Evolutionary conservation across 2,888 invertebrate species (phyloP).

Genomic region (Phengaris alcon): DNA sequence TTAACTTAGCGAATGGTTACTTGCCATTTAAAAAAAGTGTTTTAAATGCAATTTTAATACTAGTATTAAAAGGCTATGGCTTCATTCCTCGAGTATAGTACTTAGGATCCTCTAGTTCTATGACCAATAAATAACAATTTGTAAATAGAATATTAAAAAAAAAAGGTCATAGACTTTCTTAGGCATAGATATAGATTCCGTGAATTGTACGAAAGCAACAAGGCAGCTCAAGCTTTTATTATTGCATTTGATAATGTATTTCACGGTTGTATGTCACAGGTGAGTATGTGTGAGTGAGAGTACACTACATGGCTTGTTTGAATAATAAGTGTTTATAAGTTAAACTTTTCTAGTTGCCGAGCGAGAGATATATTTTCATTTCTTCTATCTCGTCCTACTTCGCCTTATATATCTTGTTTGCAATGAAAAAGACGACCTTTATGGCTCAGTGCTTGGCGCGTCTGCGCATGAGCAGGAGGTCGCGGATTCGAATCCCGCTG

Average conservation of each 20-base stretch:
- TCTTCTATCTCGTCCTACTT: not conserved
- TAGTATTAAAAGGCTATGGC: constrained; percentile 44
- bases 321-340: not conserved
- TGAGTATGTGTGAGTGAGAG: not conserved
- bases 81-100: constrained; percentile 44
- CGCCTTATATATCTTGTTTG: not conserved
- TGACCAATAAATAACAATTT: constrained; percentile 21
- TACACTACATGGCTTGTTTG: no score
- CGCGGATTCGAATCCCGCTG: no score
- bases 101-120: constrained; percentile 38
- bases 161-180: constrained; percentile 5
- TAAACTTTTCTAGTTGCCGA: not conserved
- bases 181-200: constrained; percentile 23
- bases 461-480: no score
- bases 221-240: constrained; percentile 16
- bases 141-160: constrained; percentile 28
- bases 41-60: constrained; percentile 34
- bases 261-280: not conserved
- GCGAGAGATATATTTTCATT: not conserved
- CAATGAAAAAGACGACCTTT: no score
- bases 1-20: constrained; percentile 13
- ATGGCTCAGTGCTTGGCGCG: no score
- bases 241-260: constrained; percentile 2
- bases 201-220: not conserved
- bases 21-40: not conserved